Conservation (phyloP, 30 jellyfish, hydroid and myxozoan species). For the Haliclystus octoradiatus region DNA sequence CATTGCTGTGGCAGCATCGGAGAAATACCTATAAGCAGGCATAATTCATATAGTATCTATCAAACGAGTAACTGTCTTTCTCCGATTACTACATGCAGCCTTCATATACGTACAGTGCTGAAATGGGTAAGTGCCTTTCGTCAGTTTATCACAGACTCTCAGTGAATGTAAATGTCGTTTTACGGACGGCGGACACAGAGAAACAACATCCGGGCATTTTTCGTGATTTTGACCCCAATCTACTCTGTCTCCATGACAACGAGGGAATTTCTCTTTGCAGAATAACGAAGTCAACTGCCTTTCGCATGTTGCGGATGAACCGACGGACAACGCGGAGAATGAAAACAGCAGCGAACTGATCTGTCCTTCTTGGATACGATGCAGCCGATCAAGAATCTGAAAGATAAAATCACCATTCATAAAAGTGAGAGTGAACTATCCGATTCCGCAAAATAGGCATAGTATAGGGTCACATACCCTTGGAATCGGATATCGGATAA, state of each 20-base stretch:
- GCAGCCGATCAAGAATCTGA: slow-evolving; percentile 24
- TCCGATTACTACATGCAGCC: too few relatives aligned
- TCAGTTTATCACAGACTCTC: slow-evolving; percentile 21
- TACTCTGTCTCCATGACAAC: slow-evolving; percentile 14
- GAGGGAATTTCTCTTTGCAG: slow-evolving; percentile 43
- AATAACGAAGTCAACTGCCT: slow-evolving; percentile 7
- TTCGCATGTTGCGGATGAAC: slow-evolving; percentile 11
- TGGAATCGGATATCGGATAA: slow-evolving; percentile 22
- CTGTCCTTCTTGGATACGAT: slow-evolving; percentile 28
- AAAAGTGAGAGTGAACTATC: too few relatives aligned
- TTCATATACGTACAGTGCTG: too few relatives aligned
- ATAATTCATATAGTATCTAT: too few relatives aligned
- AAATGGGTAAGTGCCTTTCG: too few relatives aligned
- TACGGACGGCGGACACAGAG: slow-evolving; percentile 37
- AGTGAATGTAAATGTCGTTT: too few relatives aligned
- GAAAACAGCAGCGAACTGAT: slow-evolving; percentile 22
- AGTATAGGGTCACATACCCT: slow-evolving; percentile 17
- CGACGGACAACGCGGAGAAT: slow-evolving; percentile 10
- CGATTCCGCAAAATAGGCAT: too few relatives aligned
- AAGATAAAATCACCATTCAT: neutral
- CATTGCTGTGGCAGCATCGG: slow-evolving; percentile 9
- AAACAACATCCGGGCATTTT: slow-evolving; percentile 24
- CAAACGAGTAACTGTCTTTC: too few relatives aligned
- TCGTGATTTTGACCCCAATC: slow-evolving; percentile 16
- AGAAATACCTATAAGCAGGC: neutral